A percentile compares a stretch with the other conserved stretches of the same genome.
Evolutionary conservation across 2,888 invertebrate species (phyloP).

Genomic region (Caprella mutica): DNA sequence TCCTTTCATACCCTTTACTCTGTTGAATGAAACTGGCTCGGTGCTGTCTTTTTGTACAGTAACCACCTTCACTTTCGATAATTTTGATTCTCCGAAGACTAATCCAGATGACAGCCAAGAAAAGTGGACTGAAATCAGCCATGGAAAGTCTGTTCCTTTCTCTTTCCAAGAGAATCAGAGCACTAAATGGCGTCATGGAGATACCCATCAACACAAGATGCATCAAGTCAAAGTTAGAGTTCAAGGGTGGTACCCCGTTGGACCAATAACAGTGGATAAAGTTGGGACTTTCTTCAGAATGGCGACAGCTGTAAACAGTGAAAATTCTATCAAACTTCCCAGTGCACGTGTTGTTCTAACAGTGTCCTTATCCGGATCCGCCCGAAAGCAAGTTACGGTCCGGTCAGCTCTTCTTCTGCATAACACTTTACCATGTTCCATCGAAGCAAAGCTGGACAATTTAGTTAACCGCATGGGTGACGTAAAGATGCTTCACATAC

Average conservation of each 20-base stretch:
- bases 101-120: constrained; percentile 1
- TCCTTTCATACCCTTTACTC: constrained; percentile 88
- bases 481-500: constrained; percentile 22
- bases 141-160: constrained; percentile 67
- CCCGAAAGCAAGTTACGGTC: constrained; percentile 82
- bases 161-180: constrained; percentile 62
- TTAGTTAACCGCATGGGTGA: constrained; percentile 34
- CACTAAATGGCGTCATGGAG: constrained; percentile 54
- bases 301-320: too few species aligned
- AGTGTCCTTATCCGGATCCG: constrained; percentile 82
- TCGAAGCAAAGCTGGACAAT: constrained; percentile 61
- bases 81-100: not conserved
- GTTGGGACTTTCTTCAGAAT: constrained; percentile 84
- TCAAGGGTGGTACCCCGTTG: constrained; percentile 75
- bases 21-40: constrained; percentile 84
- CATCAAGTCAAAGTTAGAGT: constrained; percentile 82
- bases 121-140: constrained; percentile 48
- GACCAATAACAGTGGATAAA: constrained; percentile 86
- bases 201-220: constrained; percentile 62
- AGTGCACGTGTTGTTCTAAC: constrained; percentile 78
- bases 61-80: constrained; percentile 4
- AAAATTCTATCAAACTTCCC: constrained; percentile 38
- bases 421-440: constrained; percentile 60
- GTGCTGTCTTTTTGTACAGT: constrained; percentile 70
- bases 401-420: constrained; percentile 73